Percentiles rank a stretch among this genome's conserved stretches.
phyloP scores from a whole-genome alignment of 2,888 invertebrate species.

The Andricus quercusramuli region DNA sequence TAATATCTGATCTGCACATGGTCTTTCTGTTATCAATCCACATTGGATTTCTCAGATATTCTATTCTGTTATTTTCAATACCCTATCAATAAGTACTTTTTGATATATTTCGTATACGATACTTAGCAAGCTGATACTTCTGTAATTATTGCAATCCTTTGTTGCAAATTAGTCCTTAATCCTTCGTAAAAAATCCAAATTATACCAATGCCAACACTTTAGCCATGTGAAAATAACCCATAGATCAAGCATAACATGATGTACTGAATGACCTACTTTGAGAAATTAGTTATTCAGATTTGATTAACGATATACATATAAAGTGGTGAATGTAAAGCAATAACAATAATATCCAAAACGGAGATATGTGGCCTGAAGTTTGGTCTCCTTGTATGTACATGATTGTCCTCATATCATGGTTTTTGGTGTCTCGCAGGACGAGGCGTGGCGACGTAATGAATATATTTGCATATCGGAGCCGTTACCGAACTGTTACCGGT shows the following conservation, averaged over 20 bases:
- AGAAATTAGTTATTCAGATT: conserved; percentile 25
- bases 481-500: conserved; percentile 75
- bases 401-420: conserved; percentile 44
- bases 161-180: no score
- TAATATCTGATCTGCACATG: no score
- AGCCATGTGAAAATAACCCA: no score
- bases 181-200: no score
- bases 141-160: no score
- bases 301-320: neutral
- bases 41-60: no score
- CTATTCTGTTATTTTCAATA: no score
- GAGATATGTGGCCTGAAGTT: conserved; percentile 8
- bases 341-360: conserved; percentile 27
- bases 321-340: conserved; percentile 15
- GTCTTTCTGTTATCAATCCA: no score
- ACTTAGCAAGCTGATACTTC: no score
- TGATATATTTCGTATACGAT: no score
- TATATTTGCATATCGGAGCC: conserved; percentile 78
- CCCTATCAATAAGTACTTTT: no score
- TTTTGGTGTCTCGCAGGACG: conserved; percentile 57
- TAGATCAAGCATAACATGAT: neutral
- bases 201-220: no score
- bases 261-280: neutral
- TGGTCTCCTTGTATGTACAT: conserved; percentile 41
- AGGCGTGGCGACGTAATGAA: conserved; percentile 74